Percentiles rank a stretch among this genome's conserved stretches.
Conservation (phyloP, 2,113 vertebrate species). For the Sialia sialis region DNA sequence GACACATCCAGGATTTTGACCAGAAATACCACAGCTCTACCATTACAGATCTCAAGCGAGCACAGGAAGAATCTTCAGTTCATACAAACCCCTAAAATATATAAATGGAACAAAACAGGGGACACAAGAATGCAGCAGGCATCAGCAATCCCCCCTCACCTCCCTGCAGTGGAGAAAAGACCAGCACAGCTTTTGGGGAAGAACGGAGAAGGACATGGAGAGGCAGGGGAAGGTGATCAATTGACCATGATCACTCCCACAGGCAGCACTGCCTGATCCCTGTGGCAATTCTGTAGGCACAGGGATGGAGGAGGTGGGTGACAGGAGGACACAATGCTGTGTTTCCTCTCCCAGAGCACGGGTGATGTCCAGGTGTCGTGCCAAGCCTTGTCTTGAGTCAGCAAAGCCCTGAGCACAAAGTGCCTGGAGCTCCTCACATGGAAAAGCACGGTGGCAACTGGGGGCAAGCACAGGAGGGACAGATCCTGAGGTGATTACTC, state of each 20-base stretch:
- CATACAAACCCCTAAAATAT: not conserved
- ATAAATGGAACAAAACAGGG: not conserved
- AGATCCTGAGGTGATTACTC: slow-evolving; percentile 42
- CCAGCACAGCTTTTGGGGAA: not conserved
- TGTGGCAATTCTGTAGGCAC: rapidly evolving
- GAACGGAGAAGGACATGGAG: not conserved
- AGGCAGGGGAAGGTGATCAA: not conserved
- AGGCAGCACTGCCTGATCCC: not conserved
- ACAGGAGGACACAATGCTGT: not conserved
- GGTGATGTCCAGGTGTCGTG: not conserved
- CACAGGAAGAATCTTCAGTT: not conserved
- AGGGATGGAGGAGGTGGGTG: not conserved
- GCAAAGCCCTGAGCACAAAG: not conserved
- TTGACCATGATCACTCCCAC: not conserved
- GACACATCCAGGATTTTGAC: not conserved
- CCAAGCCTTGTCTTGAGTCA: slow-evolving; percentile 18
- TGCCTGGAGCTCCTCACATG: not conserved
- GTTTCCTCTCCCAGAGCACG: not conserved
- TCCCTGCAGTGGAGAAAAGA: not conserved
- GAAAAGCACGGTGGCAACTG: not conserved
- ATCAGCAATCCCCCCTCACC: not conserved
- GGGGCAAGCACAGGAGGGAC: not conserved
- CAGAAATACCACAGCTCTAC: not conserved
- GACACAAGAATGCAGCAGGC: not conserved
- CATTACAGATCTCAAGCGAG: not conserved